Evolutionary conservation across 2,888 invertebrate genomes (phyloP).

Genomic region (Dichetophora obliterata): DNA sequence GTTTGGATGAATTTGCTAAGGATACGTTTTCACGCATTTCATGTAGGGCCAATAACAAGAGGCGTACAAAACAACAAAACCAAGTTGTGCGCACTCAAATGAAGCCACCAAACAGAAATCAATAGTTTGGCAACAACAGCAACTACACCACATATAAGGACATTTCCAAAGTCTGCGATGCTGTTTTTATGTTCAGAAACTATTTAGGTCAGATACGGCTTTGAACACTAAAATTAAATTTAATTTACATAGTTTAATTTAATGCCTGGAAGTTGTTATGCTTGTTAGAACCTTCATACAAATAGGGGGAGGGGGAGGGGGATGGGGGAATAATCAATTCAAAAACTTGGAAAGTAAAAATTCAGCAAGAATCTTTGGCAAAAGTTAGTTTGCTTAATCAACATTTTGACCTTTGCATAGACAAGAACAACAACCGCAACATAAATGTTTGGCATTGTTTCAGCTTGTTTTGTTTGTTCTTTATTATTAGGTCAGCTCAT

Average conservation of each 20-base stretch:
- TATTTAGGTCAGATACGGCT: neutral
- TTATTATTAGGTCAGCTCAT: constrained; percentile 13
- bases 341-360: neutral
- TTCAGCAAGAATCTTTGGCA: too few species aligned
- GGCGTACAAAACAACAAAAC: neutral
- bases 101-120: constrained; percentile 8
- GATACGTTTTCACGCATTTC: constrained; percentile 5
- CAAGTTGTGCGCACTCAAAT: neutral
- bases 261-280: neutral
- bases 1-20: neutral
- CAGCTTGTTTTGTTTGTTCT: neutral
- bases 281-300: too few species aligned
- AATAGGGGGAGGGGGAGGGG: too few species aligned
- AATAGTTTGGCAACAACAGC: constrained; percentile 9
- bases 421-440: too few species aligned
- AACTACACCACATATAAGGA: neutral
- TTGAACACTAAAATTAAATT: neutral
- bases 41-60: constrained; percentile 1
- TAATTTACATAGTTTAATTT: neutral
- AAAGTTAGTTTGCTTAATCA: too few species aligned
- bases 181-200: neutral
- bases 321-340: neutral
- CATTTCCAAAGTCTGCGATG: neutral
- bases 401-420: neutral
- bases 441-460: neutral